Evolutionary conservation across 2,888 invertebrate genomes (phyloP), one percentile per base, ranked within the genome.

Genomic region (Callimorpha dominula): DNA sequence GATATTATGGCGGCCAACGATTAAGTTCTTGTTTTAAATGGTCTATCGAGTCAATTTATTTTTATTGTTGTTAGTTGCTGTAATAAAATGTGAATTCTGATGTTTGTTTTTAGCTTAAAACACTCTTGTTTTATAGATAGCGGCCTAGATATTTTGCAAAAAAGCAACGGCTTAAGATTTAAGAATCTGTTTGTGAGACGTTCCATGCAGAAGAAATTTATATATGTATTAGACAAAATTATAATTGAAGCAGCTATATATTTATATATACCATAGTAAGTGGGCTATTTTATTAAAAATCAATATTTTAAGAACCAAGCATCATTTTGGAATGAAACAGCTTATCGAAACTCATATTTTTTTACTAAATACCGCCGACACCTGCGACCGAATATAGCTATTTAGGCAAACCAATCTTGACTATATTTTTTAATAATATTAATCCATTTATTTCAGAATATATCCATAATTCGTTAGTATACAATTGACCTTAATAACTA

Each of bases 1-100:
- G 86, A 87, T 86, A 84, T 82, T 81, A 84, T 85, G 81, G 82
- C 80, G 82, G 82, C 78, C 81, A 81, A 72, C 83, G 72, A 82
- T 80, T 83, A 80, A 81, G 82, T 81, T 79, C 80, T 78, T 77
- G 81, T 81, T 80, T 80, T 73, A 72, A 74, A 70, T 74, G 68
- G 74, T 65, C 65, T 54, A 63, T 57, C 52, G 68, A 73, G 68
- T 73, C 80, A 84, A 85, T 83, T 85, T 79, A 78, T 82, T 84
- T 83, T 85, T 83, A 85, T 84, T 76, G 80, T 83, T 72, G 75
- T 76, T 74, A 62, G 81, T 77, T 71, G 78, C 75, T 68, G 71
- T 79, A 74, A 77, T 81, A 81, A 81, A 84, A 80, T 78, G 73
- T 73, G 73, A 76, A 74, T 78, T 79, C 63, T 76, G 69, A 72